Conservation (phyloP, 2,113 vertebrate species). For the Lota lota region DNA sequence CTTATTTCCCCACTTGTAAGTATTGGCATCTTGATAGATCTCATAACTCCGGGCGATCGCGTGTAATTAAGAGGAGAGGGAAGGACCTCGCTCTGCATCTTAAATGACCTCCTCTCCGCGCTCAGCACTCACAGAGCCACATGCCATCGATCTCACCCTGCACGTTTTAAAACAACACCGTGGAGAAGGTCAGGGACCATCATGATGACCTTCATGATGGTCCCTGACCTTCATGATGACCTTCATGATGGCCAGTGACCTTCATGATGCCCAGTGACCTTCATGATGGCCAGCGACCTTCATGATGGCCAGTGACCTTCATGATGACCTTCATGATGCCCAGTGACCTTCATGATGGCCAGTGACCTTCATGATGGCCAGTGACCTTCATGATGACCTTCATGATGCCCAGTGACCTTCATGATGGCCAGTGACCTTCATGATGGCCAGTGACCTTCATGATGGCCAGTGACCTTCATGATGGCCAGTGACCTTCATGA, state of each 20-base stretch:
- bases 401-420: slow-evolving; percentile 49
- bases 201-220: slow-evolving; percentile 41
- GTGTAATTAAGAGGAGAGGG: slow-evolving; percentile 49
- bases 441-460: slow-evolving; percentile 44
- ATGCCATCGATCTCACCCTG: too few relatives aligned
- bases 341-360: slow-evolving; percentile 40
- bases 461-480: slow-evolving; percentile 40
- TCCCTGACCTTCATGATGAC: too few relatives aligned
- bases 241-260: slow-evolving; percentile 41
- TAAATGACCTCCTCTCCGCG: neutral
- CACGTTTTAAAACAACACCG: too few relatives aligned
- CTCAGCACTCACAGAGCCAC: too few relatives aligned
- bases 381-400: slow-evolving; percentile 47
- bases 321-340: too few relatives aligned
- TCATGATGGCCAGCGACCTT: slow-evolving; percentile 31
- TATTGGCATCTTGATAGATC: slow-evolving; percentile 66
- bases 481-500: slow-evolving; percentile 43
- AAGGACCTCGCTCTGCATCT: neutral
- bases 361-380: slow-evolving; percentile 41
- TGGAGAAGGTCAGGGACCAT: slow-evolving; percentile 35
- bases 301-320: slow-evolving; percentile 49
- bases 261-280: slow-evolving; percentile 45
- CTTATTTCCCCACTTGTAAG: slow-evolving; percentile 60
- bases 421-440: too few relatives aligned
- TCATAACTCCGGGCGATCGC: slow-evolving; percentile 50